Conservation (phyloP, 2,113 vertebrate species). For the Dicentrarchus labrax region DNA sequence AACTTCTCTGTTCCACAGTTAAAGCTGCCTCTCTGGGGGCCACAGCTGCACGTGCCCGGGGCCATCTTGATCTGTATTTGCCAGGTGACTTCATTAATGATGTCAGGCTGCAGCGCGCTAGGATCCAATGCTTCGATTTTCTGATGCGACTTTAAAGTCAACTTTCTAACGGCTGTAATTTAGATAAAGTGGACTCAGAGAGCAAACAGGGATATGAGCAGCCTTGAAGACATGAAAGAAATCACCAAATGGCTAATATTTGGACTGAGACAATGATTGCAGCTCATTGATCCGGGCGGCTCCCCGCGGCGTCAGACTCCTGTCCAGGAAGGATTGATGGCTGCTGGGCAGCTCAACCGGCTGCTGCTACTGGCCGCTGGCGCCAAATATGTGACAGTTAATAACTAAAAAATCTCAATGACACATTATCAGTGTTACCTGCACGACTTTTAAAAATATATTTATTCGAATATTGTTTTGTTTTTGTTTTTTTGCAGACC, state of each 20-base stretch:
- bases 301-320: slow-evolving; percentile 77
- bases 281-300: slow-evolving; percentile 85
- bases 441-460: too few species aligned
- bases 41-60: neutral
- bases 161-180: slow-evolving; percentile 77
- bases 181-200: slow-evolving; percentile 68
- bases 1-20: slow-evolving; percentile 28
- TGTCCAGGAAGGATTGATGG: slow-evolving; percentile 71
- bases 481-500: too few species aligned
- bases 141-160: slow-evolving; percentile 36
- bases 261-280: slow-evolving; percentile 86
- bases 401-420: neutral
- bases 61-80: neutral
- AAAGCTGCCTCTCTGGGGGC: neutral
- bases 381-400: slow-evolving; percentile 35
- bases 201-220: slow-evolving; percentile 64
- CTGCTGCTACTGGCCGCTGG: slow-evolving; percentile 50
- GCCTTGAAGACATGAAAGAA: slow-evolving; percentile 82
- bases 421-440: neutral
- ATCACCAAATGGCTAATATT: slow-evolving; percentile 82
- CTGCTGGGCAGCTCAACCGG: neutral
- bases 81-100: slow-evolving; percentile 7
- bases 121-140: slow-evolving; percentile 12
- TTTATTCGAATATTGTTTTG: too few species aligned
- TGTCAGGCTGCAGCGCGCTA: neutral